Evolutionary conservation across 2,797 vertebrate species (phyloP).

Genomic region (Gallinago solitaria): DNA sequence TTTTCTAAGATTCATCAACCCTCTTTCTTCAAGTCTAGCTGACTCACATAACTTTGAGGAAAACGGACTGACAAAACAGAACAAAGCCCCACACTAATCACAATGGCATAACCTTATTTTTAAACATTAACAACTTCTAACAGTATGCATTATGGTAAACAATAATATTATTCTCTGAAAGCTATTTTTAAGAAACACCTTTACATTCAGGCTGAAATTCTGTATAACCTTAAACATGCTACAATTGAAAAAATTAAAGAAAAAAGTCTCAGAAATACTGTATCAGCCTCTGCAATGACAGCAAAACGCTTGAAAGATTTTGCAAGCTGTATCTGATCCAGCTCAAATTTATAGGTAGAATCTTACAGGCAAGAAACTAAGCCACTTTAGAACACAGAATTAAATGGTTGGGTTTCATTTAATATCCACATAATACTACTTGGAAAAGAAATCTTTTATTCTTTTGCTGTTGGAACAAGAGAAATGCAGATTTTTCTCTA

Average conservation of each 20-base stretch:
- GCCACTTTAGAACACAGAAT: slow-evolving; percentile 26
- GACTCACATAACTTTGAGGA: background rate
- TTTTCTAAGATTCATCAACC: background rate
- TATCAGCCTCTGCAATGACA: background rate
- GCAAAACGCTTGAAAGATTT: slow-evolving; percentile 22
- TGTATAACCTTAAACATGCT: background rate
- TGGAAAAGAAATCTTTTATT: slow-evolving; percentile 50
- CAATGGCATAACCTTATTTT: background rate
- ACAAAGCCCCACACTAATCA: background rate
- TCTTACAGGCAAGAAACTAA: slow-evolving; percentile 21
- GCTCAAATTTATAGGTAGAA: slow-evolving; percentile 40
- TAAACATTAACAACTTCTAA: background rate
- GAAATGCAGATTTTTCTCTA: slow-evolving; percentile 27
- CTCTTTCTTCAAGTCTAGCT: background rate
- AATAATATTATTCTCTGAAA: background rate
- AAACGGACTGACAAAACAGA: background rate
- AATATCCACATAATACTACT: slow-evolving; percentile 56
- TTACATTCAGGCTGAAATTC: background rate
- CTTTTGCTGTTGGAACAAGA: slow-evolving; percentile 27
- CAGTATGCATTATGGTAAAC: background rate
- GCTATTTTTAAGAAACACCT: background rate
- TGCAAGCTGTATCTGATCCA: slow-evolving; percentile 44
- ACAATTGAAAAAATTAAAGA: slow-evolving; percentile 10
- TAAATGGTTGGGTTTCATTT: slow-evolving; percentile 44
- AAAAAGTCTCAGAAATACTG: slow-evolving; percentile 5